phyloP scores from a whole-genome alignment of 2,113 vertebrate species.

The Eclectus roratus region DNA sequence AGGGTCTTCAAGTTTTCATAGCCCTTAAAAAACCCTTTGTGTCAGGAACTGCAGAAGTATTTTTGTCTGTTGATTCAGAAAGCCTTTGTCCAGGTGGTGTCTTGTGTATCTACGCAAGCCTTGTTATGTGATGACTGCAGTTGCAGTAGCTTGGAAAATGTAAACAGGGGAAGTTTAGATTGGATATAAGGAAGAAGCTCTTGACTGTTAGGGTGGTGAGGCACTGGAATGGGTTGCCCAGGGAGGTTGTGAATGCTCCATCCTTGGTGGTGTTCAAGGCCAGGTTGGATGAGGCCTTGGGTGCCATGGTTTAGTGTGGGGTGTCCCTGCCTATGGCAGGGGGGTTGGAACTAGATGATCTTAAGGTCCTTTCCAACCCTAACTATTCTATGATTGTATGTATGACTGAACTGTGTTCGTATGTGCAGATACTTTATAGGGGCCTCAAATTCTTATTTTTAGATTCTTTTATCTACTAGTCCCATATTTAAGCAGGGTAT shows the following conservation, averaged over 20 bases:
- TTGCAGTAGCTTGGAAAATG: background rate
- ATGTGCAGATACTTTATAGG: background rate
- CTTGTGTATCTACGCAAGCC: slow-evolving; percentile 12
- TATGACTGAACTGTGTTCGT: background rate
- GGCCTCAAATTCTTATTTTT: background rate
- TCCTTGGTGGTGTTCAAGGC: too few relatives aligned
- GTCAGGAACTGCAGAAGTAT: background rate
- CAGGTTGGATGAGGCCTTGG: too few relatives aligned
- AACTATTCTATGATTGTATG: too few relatives aligned
- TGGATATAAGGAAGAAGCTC: too few relatives aligned
- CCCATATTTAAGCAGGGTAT: background rate
- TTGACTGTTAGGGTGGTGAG: too few relatives aligned
- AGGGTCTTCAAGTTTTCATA: background rate
- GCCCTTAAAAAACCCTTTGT: background rate
- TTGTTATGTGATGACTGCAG: background rate
- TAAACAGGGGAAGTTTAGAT: too few relatives aligned
- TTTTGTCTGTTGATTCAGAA: background rate
- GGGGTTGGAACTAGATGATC: too few relatives aligned
- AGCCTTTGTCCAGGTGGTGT: background rate
- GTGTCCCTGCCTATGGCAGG: too few relatives aligned
- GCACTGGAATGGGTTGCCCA: too few relatives aligned
- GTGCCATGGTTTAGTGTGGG: too few relatives aligned
- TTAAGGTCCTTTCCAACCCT: too few relatives aligned
- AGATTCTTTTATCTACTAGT: background rate
- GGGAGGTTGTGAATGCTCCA: too few relatives aligned